Evolutionary conservation across 2,888 invertebrate genomes (phyloP).

Genomic region (Neoaliturus tenellus): DNA sequence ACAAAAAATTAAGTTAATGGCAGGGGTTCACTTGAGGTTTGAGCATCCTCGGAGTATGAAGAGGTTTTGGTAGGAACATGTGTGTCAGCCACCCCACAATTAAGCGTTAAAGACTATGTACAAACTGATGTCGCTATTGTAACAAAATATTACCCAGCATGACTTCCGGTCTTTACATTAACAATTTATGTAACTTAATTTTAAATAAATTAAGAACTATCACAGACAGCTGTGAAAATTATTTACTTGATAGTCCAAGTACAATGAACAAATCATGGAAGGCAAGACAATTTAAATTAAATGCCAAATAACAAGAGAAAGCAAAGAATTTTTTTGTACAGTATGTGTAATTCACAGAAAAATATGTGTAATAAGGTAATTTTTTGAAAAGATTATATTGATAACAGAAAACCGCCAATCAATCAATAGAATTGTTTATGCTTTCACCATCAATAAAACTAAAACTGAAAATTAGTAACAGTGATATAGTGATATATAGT

Average conservation of each 20-base stretch:
- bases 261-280: slow-evolving; percentile 9
- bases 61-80: slow-evolving; percentile 33
- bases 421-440: too few relatives aligned
- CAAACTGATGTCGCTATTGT: slow-evolving; percentile 31
- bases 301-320: slow-evolving; percentile 49
- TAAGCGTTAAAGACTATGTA: slow-evolving; percentile 49
- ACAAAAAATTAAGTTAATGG: neutral
- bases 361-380: too few relatives aligned
- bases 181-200: slow-evolving; percentile 33
- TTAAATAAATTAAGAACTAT: slow-evolving; percentile 51
- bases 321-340: slow-evolving; percentile 42
- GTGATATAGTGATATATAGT: too few relatives aligned
- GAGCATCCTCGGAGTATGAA: neutral
- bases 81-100: slow-evolving; percentile 32
- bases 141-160: slow-evolving; percentile 29
- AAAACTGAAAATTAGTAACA: too few relatives aligned
- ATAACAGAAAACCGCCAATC: too few relatives aligned
- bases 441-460: too few relatives aligned
- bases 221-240: slow-evolving; percentile 50
- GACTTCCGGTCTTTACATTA: slow-evolving; percentile 28
- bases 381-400: too few relatives aligned
- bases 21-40: neutral
- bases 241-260: slow-evolving; percentile 32
- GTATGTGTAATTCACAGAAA: too few relatives aligned
- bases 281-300: slow-evolving; percentile 49